phyloP scores from a whole-genome alignment of 2,888 invertebrate genomes.

The Palloptera scutellata region DNA sequence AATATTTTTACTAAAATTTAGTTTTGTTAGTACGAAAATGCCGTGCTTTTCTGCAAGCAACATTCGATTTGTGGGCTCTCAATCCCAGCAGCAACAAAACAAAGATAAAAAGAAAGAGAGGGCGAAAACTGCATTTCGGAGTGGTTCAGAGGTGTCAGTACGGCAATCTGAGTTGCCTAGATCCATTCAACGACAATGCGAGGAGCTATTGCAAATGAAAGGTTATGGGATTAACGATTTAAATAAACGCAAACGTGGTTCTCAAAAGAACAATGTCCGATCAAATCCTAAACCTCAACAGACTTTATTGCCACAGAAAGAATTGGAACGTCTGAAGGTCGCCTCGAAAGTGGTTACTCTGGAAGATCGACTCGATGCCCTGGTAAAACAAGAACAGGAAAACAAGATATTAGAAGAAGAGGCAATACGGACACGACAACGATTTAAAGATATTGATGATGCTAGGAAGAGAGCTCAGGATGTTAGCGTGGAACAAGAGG shows the following conservation, averaged over 20 bases:
- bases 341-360: constrained; percentile 68
- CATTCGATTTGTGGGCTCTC: constrained; percentile 46
- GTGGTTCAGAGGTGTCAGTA: constrained; percentile 3
- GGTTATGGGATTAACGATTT: constrained; percentile 46
- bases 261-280: constrained; percentile 39
- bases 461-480: constrained; percentile 43
- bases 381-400: constrained; percentile 63
- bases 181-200: constrained; percentile 6
- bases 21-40: constrained; percentile 38
- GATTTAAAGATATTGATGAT: constrained; percentile 65
- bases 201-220: constrained; percentile 34
- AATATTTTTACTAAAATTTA: not conserved
- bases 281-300: constrained; percentile 45
- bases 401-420: constrained; percentile 67
- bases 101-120: constrained; percentile 37
- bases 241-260: constrained; percentile 33
- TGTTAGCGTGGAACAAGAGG: constrained; percentile 53
- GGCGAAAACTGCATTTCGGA: constrained; percentile 37
- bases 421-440: constrained; percentile 68
- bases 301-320: constrained; percentile 64
- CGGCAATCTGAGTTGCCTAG: too few species aligned
- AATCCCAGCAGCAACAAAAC: constrained; percentile 41
- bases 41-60: constrained; percentile 55
- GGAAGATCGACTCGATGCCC: constrained; percentile 64
- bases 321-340: constrained; percentile 69